Percentiles rank a stretch among this genome's conserved stretches.
Evolutionary conservation across 2,888 invertebrate species (phyloP).

Genomic region (Macrosoma leucophasiata): DNA sequence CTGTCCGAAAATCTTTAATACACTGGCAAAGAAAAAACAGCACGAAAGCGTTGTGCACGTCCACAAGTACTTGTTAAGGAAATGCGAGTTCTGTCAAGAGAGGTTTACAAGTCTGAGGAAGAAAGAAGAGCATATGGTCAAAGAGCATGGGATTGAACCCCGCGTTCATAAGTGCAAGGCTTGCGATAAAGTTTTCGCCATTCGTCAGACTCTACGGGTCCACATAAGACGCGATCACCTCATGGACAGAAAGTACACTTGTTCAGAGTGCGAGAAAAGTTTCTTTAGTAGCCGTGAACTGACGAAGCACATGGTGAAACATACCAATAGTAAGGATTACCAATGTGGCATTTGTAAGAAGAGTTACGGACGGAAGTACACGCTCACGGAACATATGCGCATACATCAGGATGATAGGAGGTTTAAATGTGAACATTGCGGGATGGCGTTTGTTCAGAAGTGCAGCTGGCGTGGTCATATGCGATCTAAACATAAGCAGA

Average conservation of each 20-base stretch:
- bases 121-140: slow-evolving; percentile 27
- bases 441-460: slow-evolving; percentile 30
- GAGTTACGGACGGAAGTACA: slow-evolving; percentile 32
- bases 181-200: slow-evolving; percentile 39
- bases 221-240: slow-evolving; percentile 47
- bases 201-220: slow-evolving; percentile 32
- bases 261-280: slow-evolving; percentile 40
- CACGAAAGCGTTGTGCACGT: slow-evolving; percentile 28
- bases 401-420: slow-evolving; percentile 29
- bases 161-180: slow-evolving; percentile 37
- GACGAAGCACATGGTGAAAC: slow-evolving; percentile 38
- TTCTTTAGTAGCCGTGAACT: slow-evolving; percentile 40
- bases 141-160: slow-evolving; percentile 23
- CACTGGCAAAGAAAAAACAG: slow-evolving; percentile 17
- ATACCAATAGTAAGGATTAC: slow-evolving; percentile 35
- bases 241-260: slow-evolving; percentile 41
- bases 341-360: slow-evolving; percentile 40
- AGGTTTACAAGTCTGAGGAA: slow-evolving; percentile 38
- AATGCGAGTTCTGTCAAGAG: slow-evolving; percentile 44
- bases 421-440: slow-evolving; percentile 28
- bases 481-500: slow-evolving; percentile 23
- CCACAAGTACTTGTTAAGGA: slow-evolving; percentile 24
- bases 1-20: slow-evolving; percentile 39
- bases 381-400: slow-evolving; percentile 25
- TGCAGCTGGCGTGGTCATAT: slow-evolving; percentile 29